Evolutionary conservation across 2,888 invertebrate species (phyloP), one percentile per base, ranked within the genome.

Genomic region (Megastigmus dorsalis): DNA sequence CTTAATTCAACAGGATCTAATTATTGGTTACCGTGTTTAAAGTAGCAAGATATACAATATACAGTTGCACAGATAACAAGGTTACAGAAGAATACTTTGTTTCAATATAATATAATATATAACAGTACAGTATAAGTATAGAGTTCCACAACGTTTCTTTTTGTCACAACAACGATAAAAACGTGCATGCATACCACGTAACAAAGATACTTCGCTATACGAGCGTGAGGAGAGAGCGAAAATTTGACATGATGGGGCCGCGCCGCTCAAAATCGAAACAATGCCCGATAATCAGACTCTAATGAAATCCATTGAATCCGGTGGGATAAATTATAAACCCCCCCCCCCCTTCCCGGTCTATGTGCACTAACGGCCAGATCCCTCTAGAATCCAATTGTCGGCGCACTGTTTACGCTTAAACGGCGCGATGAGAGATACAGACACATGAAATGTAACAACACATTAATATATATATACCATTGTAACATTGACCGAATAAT

Each of bases 131-230:
- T n/a, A n/a, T n/a, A n/a, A n/a, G n/a, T n/a, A n/a, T n/a, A n/a
- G n/a, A n/a, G n/a, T n/a, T n/a, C n/a, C n/a, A 15, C 36, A 50
- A 50, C 48, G 26, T 63, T 36, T 50, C 15, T 45, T 10, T 13
- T 45, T 62, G 26, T 41, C 30, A 65, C 54, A 65, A 65, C 65
- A 65, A 20, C 41, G 54, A 65, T n/a, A n/a, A n/a, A 26, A 18
- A 62, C 60, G 45, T 52, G 20, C 65, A 65, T 65, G 65, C 65
- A 62, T 18, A 38, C 45, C 50, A 48, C 38, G 55, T 55, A 55
- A 62, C 38, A 26, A 36, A 50, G 2, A 38, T 23, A 50, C n/a
- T 23, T 15, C 15, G 3, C 18, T 38, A 9, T 48, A 62, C 45
- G 41, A n/a, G 26, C 18, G 33, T 4, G 26, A 15, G 9, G 9